Base-by-base conservation (phyloP, 2,113 vertebrate species). In the Brachirus orientalis region DNA sequence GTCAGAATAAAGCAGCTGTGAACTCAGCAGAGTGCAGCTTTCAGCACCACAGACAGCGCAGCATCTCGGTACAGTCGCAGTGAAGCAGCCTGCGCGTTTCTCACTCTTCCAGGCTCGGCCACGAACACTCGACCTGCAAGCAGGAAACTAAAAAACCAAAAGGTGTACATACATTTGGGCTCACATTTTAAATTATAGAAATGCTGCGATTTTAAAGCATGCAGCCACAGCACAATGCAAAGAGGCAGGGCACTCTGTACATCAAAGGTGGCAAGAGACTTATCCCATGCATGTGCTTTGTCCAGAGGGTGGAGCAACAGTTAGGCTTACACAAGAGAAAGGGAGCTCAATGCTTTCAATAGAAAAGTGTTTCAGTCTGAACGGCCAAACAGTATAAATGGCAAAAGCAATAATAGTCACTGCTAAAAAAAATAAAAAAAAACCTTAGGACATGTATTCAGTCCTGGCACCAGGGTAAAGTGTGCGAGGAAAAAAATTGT, bases 1-100 rank as follows among this genome's bases (percentile, higher is more conserved):
- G 33, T 35, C 40, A 28, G 12, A 38, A 7, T 10, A 38, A 7
- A 38, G n/a, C n/a, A n/a, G n/a, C n/a, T n/a, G n/a, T n/a, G 56
- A 18, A 17, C n/a, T 22, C 43, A 50, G 56, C 52, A 40, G 11
- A 12, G 40, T 13, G 22, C 47, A 36, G 51, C 35, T 50, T 89
- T 90, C 90, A 93, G 92, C 78, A 93, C 91, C 92, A 56, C 37
- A 86, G 91, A 90, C 85, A 93, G 88, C 85, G 69, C 65, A 43
- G 6, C 1, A 12, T 61, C 45, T 65, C 43, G 9, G 48, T 16
- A 51, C 63, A 57, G 54, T 36, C n/a, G 17, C 54, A 3, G 52
- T 43, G 58, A 13, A 53, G 47, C 71, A 72, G 20, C 76, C 66
- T 20, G 41, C 68, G 60, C 1, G 58, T 68, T 37, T 50, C 65